Evolutionary conservation across 2,113 vertebrate genomes (phyloP).

Genomic region (Uria aalge): DNA sequence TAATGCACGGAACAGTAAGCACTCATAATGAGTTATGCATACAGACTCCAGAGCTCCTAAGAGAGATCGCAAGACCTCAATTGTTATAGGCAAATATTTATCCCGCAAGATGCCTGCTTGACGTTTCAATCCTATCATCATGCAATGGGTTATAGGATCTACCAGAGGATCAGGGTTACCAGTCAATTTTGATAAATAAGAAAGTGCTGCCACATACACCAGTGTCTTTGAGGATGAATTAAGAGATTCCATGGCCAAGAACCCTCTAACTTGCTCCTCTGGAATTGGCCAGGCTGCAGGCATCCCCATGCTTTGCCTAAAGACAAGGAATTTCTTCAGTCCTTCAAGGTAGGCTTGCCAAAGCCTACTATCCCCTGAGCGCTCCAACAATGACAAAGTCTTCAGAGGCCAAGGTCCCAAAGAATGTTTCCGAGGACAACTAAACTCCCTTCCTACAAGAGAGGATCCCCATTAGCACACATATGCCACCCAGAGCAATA

Average conservation of each 20-base stretch:
- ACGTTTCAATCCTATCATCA: not conserved
- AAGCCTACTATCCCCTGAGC: not conserved
- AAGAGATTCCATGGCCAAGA: constrained; percentile 18
- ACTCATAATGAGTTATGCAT: not conserved
- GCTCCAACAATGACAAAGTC: not conserved
- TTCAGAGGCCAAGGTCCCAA: constrained; percentile 9
- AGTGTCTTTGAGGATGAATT: not conserved
- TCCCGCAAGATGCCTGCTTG: not conserved
- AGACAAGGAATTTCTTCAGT: constrained; percentile 18
- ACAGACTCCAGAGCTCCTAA: constrained; percentile 24
- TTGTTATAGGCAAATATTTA: constrained; percentile 12
- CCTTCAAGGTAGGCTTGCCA: constrained; percentile 19
- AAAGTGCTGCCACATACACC: not conserved
- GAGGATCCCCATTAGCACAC: not conserved
- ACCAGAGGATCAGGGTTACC: not conserved
- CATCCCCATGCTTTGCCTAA: not conserved
- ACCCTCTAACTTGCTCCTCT: constrained; percentile 17
- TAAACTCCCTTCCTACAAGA: not conserved
- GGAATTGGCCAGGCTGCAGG: constrained; percentile 52
- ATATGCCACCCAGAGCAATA: no score
- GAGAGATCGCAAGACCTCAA: constrained; percentile 19
- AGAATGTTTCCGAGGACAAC: not conserved
- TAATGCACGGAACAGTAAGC: constrained; percentile 7
- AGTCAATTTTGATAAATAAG: constrained; percentile 26
- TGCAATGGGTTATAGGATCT: not conserved